Conservation (phyloP, 2,888 invertebrate species). For the Ectobius pallidus region DNA sequence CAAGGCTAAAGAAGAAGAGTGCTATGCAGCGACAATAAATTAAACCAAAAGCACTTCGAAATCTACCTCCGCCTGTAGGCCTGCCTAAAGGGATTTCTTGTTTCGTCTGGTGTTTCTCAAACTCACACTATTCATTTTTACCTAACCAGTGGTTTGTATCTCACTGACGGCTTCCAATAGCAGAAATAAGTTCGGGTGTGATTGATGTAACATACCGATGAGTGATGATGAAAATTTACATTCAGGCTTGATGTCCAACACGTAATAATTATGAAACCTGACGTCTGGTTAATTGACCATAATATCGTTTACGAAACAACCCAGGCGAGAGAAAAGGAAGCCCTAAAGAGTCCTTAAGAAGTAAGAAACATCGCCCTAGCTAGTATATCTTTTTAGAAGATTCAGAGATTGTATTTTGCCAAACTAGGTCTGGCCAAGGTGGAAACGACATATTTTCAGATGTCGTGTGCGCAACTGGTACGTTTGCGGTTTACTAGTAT, state of each 20-base stretch:
- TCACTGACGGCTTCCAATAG: too few relatives aligned
- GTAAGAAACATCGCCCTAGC: background rate
- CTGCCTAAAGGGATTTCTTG: background rate
- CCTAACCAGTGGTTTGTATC: background rate
- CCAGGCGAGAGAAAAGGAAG: background rate
- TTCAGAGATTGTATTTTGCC: background rate
- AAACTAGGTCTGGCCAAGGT: background rate
- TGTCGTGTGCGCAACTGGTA: too few relatives aligned
- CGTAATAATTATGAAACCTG: too few relatives aligned
- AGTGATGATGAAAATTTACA: too few relatives aligned
- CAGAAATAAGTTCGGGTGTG: background rate
- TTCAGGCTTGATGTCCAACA: too few relatives aligned
- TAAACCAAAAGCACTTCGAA: too few relatives aligned
- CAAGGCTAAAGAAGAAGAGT: too few relatives aligned
- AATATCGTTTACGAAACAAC: background rate
- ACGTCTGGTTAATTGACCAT: background rate
- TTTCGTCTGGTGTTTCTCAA: background rate
- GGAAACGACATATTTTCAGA: conserved; percentile 8
- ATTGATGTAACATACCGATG: background rate
- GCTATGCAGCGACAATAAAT: too few relatives aligned
- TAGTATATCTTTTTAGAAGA: background rate
- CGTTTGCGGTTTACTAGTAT: too few relatives aligned
- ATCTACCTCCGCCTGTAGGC: too few relatives aligned
- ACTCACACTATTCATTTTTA: conserved; percentile 9
- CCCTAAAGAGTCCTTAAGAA: background rate